A percentile compares a stretch with the other conserved stretches of the same genome.
Evolutionary conservation across 2,113 vertebrate species (phyloP).

Genomic region (Hemiscyllium ocellatum): DNA sequence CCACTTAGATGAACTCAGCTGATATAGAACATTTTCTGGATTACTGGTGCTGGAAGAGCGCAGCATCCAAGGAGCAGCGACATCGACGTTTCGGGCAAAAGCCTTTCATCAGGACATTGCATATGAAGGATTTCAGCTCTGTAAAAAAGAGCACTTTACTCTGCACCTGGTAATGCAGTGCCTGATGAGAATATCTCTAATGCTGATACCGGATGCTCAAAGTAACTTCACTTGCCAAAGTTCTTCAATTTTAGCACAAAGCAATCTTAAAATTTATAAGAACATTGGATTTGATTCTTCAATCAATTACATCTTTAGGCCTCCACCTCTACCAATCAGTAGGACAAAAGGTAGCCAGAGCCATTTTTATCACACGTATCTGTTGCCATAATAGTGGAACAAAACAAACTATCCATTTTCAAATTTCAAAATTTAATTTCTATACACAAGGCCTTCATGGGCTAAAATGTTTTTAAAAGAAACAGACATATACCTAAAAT

Average conservation of each 20-base stretch:
- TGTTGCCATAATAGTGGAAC: not conserved
- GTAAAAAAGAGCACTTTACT: not conserved
- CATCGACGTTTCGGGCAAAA: too few relatives aligned
- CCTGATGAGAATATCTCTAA: not conserved
- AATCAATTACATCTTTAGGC: not conserved
- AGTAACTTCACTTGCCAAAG: not conserved
- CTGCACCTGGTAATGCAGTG: not conserved
- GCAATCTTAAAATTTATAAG: not conserved
- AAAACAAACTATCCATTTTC: too few relatives aligned
- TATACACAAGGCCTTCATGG: not conserved
- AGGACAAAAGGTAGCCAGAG: not conserved
- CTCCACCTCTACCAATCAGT: not conserved
- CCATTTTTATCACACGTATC: not conserved
- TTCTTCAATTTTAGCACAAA: not conserved
- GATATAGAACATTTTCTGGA: not conserved
- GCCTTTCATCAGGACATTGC: too few relatives aligned
- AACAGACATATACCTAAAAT: too few relatives aligned
- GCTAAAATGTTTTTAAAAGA: too few relatives aligned
- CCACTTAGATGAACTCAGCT: not conserved
- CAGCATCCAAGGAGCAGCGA: too few relatives aligned
- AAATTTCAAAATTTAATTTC: too few relatives aligned
- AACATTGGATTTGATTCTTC: not conserved
- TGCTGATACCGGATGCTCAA: not conserved
- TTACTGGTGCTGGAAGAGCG: too few relatives aligned
- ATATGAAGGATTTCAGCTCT: not conserved